Evolutionary conservation across 1,140 invertebrate species (phyloP).

Genomic region (Varroa destructor): DNA sequence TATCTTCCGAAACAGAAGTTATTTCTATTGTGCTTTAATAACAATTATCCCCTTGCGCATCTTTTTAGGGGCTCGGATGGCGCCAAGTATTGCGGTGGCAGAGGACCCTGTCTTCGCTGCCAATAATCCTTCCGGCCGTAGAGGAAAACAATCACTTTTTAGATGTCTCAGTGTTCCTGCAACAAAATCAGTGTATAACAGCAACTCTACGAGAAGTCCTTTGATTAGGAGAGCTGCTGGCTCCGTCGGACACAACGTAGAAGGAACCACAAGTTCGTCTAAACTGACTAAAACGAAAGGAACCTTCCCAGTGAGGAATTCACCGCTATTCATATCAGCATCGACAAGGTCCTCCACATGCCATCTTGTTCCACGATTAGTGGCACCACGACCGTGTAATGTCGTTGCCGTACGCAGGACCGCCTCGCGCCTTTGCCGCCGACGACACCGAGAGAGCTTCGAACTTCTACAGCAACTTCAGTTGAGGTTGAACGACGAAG

Average conservation of each 20-base stretch:
- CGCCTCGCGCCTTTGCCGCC: constrained; percentile 8
- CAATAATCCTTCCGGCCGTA: too few species aligned
- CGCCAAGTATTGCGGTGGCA: too few species aligned
- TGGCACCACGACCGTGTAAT: neutral
- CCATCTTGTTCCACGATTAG: neutral
- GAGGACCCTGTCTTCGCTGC: too few species aligned
- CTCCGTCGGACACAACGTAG: neutral
- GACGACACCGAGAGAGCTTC: constrained; percentile 3
- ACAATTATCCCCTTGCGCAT: too few species aligned
- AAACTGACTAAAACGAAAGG: neutral
- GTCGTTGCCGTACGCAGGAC: neutral
- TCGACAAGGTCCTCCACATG: neutral
- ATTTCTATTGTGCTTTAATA: too few species aligned
- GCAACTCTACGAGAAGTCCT: too few species aligned
- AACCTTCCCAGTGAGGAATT: neutral
- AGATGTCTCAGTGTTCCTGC: too few species aligned
- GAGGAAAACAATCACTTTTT: too few species aligned
- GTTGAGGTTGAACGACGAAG: constrained; percentile 13
- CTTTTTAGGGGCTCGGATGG: too few species aligned
- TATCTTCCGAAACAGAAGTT: too few species aligned
- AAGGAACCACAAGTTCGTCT: neutral
- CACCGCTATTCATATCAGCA: neutral
- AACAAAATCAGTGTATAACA: too few species aligned
- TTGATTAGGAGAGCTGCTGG: neutral
- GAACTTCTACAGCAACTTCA: neutral